Percentiles rank a stretch among this genome's conserved stretches.
Conservation (phyloP, 1,140 invertebrate genomes). For the Gonatopus flavifemur region DNA sequence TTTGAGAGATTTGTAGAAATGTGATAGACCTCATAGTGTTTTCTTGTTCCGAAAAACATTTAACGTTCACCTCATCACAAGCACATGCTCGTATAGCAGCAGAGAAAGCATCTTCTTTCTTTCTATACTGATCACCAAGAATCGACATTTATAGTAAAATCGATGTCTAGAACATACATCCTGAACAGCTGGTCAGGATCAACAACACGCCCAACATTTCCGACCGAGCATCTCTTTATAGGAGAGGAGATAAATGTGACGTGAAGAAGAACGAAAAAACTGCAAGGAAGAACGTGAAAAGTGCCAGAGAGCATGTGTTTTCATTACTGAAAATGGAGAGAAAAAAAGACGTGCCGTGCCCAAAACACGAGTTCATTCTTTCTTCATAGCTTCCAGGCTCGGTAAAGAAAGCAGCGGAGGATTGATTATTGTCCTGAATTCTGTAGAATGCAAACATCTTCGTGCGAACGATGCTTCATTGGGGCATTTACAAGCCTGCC, state of each 20-base stretch:
- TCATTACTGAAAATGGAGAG: too few species aligned
- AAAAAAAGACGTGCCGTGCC: slow-evolving; percentile 29
- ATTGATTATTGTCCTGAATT: slow-evolving; percentile 13
- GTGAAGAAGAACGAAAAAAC: slow-evolving; percentile 8
- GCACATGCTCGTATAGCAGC: too few species aligned
- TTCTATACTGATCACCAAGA: too few species aligned
- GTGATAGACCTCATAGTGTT: too few species aligned
- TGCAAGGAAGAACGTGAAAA: slow-evolving; percentile 13
- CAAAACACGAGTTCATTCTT: slow-evolving; percentile 50
- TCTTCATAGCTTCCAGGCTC: slow-evolving; percentile 6
- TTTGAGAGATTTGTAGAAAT: too few species aligned
- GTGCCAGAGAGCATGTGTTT: neutral
- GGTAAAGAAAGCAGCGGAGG: neutral
- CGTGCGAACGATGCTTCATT: slow-evolving; percentile 31
- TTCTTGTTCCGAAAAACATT: too few species aligned
- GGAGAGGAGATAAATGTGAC: slow-evolving; percentile 5
- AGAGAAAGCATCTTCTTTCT: too few species aligned
- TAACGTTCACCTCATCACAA: too few species aligned
- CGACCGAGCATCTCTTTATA: slow-evolving; percentile 11
- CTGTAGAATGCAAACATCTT: slow-evolving; percentile 17
- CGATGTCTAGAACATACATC: too few species aligned
- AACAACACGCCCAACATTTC: slow-evolving; percentile 35
- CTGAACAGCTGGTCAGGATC: slow-evolving; percentile 27
- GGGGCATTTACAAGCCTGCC: slow-evolving; percentile 43
- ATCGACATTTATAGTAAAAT: too few species aligned